Base-by-base conservation (phyloP, 2,888 invertebrate species). In the Muscina levida region DNA sequence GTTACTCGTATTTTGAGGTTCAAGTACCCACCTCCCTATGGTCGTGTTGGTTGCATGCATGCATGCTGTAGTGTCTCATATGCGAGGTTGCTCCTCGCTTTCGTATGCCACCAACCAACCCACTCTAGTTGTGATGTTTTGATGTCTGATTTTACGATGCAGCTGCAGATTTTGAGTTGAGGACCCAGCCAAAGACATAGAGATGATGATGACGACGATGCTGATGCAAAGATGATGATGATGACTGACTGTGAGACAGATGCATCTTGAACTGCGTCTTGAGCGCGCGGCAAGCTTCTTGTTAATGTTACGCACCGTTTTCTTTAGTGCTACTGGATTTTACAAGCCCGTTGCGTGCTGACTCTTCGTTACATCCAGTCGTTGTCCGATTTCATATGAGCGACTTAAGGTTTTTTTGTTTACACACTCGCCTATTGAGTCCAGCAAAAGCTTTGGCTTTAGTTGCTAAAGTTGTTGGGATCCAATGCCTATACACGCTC, bases 111-210 rank as follows among this genome's bases (percentile, higher is more conserved):
- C 31, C 31, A 5, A 31, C 31, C 31, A 31, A 3, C 72, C 77
- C 67, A 77, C 77, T 75, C 74, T 53, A 62, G 11, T 62, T 22
- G 62, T 62, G 62, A 62, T 62, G 62, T 62, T 62, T 62, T 62
- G 42, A 62, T 81, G 74, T 75, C 73, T 62, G 77, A 71, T 74
- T 62, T 62, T 62, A 74, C 62, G 68, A 72, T 77, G 77, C 81
- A 81, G 77, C 81, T 81, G 81, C 74, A 77, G 81, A 77, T 81
- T 81, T 77, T 81, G n/a, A n/a, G 81, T 77, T 81, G 77, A 22
- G 11, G 62, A 13, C 57, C 62, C 62, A 42, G n/a, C 2, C 57
- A 22, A 62, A 42, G 62, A 19, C 42, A 13, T 39, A 62, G 39
- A 42, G 62, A 62, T 19, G 56, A 26, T n/a, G 56, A 22, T n/a